These are phyloP conservation scores for Sebastes wilsoni DNA, from an alignment of 2,797 vertebrate genomes.

Conservation along the genomic window DNA sequence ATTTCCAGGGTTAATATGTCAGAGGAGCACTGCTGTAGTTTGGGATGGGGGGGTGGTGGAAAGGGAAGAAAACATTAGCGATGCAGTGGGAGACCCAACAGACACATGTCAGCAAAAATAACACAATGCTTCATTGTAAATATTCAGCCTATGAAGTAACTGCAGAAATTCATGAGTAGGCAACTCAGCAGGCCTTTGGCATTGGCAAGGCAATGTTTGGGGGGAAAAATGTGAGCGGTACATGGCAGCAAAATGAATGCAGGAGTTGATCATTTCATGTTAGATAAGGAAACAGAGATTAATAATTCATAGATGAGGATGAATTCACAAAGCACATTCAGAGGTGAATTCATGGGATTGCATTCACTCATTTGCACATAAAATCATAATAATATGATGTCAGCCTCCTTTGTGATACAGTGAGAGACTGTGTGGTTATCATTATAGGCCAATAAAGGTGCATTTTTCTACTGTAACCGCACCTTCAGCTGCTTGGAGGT, in stretches of 20 bases:
- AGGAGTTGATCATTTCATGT: neutral
- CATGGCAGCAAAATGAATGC: neutral
- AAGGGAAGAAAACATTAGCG: constrained; percentile 12
- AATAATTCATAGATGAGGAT: constrained; percentile 42
- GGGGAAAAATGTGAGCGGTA: neutral
- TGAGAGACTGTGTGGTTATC: neutral
- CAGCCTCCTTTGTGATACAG: neutral
- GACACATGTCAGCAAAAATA: constrained; percentile 64
- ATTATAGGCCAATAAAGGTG: constrained; percentile 41
- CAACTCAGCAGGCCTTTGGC: constrained; percentile 23
- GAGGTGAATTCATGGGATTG: neutral
- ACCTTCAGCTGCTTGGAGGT: constrained; percentile 70
- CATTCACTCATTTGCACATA: neutral
- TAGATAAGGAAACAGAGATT: constrained; percentile 20
- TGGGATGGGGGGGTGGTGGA: neutral
- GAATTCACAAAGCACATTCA: constrained; percentile 16
- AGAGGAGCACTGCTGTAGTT: neutral
- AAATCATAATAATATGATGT: neutral
- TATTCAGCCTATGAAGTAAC: constrained; percentile 55
- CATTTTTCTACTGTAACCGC: constrained; percentile 65
- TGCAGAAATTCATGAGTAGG: constrained; percentile 56
- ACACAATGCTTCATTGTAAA: constrained; percentile 63
- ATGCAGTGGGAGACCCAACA: constrained; percentile 52
- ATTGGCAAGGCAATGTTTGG: constrained; percentile 3
- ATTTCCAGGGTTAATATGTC: neutral